Conservation (phyloP, 2,888 invertebrate genomes). For the Lasioglossum vierecki region DNA sequence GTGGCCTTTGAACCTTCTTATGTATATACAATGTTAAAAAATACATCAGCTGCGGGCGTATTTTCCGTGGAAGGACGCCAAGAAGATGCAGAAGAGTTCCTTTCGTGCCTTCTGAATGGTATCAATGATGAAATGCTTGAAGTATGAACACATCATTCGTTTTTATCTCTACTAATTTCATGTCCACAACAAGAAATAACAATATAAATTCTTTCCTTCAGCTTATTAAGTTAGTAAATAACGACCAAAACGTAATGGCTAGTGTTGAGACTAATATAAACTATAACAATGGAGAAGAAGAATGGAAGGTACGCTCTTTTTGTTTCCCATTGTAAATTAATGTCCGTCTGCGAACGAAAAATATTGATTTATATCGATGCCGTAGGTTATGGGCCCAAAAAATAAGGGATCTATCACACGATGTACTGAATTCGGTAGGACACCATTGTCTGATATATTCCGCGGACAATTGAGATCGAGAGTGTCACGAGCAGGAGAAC, state of each 20-base stretch:
- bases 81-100: conserved; percentile 98
- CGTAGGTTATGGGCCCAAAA: conserved; percentile 92
- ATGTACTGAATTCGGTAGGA: conserved; percentile 91
- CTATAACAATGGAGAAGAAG: conserved; percentile 86
- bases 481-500: conserved; percentile 90
- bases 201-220: conserved; percentile 74
- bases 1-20: conserved; percentile 95
- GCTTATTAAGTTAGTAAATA: conserved; percentile 85
- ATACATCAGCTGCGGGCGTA: conserved; percentile 89
- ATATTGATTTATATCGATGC: conserved; percentile 9
- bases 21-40: conserved; percentile 93
- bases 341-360: neutral
- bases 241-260: conserved; percentile 70
- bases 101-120: conserved; percentile 96
- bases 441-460: conserved; percentile 97
- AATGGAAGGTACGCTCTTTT: conserved; percentile 87
- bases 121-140: conserved; percentile 98
- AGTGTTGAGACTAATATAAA: conserved; percentile 80
- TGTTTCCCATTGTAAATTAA: neutral
- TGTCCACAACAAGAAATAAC: conserved; percentile 1
- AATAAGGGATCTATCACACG: conserved; percentile 95
- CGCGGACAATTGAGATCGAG: conserved; percentile 95
- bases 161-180: conserved; percentile 16
- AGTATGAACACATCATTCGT: conserved; percentile 84
- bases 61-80: conserved; percentile 94